A percentile compares a stretch with the other conserved stretches of the same genome.
phyloP scores from a whole-genome alignment of 2,888 invertebrate species.

The Drosophila mettleri region DNA sequence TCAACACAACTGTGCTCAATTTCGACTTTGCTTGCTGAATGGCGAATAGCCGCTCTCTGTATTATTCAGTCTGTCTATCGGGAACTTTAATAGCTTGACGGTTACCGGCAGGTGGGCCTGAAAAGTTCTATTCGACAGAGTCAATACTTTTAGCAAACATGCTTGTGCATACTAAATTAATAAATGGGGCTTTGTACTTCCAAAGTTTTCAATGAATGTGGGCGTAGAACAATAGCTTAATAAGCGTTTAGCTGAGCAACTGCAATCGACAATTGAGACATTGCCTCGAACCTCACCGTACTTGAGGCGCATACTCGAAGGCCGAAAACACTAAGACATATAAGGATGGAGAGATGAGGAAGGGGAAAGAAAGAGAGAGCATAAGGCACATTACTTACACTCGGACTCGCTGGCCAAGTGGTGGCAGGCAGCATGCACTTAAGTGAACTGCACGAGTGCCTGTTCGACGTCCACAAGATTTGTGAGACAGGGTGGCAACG shows the following conservation, averaged over 20 bases:
- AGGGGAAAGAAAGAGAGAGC: not conserved
- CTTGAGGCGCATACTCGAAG: slow-evolving; percentile 32
- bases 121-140: not conserved
- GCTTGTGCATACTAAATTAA: not conserved
- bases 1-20: not conserved
- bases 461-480: slow-evolving; percentile 33
- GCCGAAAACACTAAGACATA: slow-evolving; percentile 21
- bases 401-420: slow-evolving; percentile 40
- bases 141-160: not conserved
- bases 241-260: slow-evolving; percentile 25
- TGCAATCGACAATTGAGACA: slow-evolving; percentile 49
- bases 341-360: not conserved
- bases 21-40: too few species aligned
- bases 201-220: not conserved
- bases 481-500: slow-evolving; percentile 14
- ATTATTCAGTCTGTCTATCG: not conserved
- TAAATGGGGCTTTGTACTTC: not conserved
- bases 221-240: slow-evolving; percentile 8
- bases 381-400: slow-evolving; percentile 27
- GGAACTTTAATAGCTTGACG: not conserved
- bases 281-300: not conserved
- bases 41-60: too few species aligned
- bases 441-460: slow-evolving; percentile 43
- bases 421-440: slow-evolving; percentile 36
- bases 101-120: not conserved